Percentiles rank a stretch among this genome's conserved stretches.
These are phyloP conservation scores for Anguilla japonica DNA, from an alignment of 2,113 vertebrate species.

Conservation along the genomic window DNA sequence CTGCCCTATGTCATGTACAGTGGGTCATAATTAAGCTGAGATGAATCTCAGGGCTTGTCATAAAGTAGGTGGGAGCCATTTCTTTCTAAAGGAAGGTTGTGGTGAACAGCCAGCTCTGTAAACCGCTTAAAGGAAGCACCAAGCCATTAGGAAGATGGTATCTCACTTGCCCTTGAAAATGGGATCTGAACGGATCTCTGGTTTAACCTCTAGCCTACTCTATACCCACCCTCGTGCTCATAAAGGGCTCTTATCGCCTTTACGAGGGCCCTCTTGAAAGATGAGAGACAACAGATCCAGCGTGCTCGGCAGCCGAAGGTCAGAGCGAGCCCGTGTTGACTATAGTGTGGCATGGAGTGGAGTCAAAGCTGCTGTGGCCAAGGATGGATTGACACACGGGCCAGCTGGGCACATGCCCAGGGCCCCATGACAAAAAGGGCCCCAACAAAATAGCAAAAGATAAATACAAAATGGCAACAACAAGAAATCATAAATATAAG, in stretches of 20 bases:
- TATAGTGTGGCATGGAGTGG: background rate
- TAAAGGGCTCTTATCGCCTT: background rate
- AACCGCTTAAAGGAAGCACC: background rate
- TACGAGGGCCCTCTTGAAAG: background rate
- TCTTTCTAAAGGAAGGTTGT: background rate
- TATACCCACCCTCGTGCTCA: background rate
- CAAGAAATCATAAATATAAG: too few species aligned
- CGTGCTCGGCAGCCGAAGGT: background rate
- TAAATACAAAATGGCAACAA: too few species aligned
- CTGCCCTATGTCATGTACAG: background rate
- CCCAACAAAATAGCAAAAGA: too few species aligned
- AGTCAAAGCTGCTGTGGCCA: background rate
- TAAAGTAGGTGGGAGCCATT: background rate
- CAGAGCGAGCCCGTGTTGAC: background rate
- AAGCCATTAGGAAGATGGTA: background rate
- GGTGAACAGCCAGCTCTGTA: background rate
- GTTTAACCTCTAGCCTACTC: background rate
- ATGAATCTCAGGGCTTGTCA: background rate
- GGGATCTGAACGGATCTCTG: background rate
- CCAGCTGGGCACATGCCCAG: too few species aligned
- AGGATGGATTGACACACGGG: too few species aligned
- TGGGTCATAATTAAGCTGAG: background rate
- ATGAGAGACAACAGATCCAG: background rate
- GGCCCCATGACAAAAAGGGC: too few species aligned
- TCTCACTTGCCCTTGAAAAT: background rate